A percentile compares a stretch with the other conserved stretches of the same genome.
Conservation (phyloP, 2,888 invertebrate species). For the Linyphia triangularis region DNA sequence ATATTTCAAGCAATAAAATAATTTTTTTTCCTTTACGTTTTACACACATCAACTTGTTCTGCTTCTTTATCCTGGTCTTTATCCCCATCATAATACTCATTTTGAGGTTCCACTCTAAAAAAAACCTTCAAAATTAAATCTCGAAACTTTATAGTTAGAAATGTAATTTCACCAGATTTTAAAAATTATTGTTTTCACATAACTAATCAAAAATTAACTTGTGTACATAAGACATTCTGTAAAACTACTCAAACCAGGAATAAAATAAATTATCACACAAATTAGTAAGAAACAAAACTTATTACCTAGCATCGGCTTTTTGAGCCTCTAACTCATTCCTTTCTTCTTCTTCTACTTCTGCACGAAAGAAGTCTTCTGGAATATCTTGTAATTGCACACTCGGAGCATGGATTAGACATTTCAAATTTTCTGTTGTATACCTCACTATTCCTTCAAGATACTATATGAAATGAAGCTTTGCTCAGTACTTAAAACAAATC, state of each 20-base stretch:
- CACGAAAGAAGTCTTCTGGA: constrained; percentile 86
- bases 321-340: constrained; percentile 86
- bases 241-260: no score
- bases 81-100: constrained; percentile 94
- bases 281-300: no score
- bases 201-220: no score
- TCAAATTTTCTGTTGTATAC: constrained; percentile 84
- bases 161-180: no score
- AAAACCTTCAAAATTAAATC: no score
- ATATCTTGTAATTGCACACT: constrained; percentile 97
- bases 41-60: constrained; percentile 20
- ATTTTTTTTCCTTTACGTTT: background rate
- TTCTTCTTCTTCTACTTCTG: constrained; percentile 87
- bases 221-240: no score
- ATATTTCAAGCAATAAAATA: no score
- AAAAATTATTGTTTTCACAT: no score
- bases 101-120: constrained; percentile 85
- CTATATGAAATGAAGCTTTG: no score
- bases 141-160: no score
- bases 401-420: constrained; percentile 80
- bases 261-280: no score
- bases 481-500: no score
- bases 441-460: constrained; percentile 93
- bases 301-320: constrained; percentile 84
- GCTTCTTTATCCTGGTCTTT: constrained; percentile 89